Base-by-base conservation (phyloP, 2,797 vertebrate species). In the Clarias laeviceps region DNA sequence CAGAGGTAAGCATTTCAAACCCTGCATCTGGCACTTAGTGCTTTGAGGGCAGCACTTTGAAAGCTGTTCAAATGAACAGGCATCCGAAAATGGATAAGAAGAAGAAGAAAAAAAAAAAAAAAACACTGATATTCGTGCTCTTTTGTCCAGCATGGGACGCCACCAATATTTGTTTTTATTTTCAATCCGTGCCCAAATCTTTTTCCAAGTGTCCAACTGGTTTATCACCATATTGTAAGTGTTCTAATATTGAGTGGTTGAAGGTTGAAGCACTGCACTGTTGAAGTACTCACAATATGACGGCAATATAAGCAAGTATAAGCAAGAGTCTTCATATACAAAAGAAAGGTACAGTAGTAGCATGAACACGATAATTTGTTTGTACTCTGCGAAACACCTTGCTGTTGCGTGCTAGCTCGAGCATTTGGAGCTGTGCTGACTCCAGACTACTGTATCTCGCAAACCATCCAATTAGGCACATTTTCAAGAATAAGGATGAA, bases 391-490 rank as follows among this genome's bases (percentile, higher is more conserved):
- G 18, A 6, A 80, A 68, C 84, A 77, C 50, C 70, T 59, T 68
- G 50, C 27, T 68, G 85, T 78, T 24, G n/a, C 27, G 8, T 69
- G 84, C 69, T 74, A 59, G 62, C 78, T 79, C 37, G 56, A 78
- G 77, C 82, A 61, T 32, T 79, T 73, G 37, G 18, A 82, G 72
- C 37, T 40, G 17, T 84, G 83, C 83, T 87, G 76, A 88, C 80
- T 61, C 29, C 68, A 72, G 80, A 64, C 62, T 56, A 74, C 73
- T 68, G 80, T 65, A 73, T 68, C 78, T 84, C 76, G 77, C 82
- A 79, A 74, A 81, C 83, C 73, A 57, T 80, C 83, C 87, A 89
- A 88, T 89, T 87, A 88, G 77, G 72, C 66, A 80, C 62, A 78
- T 84, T 83, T 87, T 87, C 34, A 80, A 27, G 34, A 70, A 45